Base-by-base conservation (phyloP, 2,797 vertebrate species). In the Pyrocephalus nanus region DNA sequence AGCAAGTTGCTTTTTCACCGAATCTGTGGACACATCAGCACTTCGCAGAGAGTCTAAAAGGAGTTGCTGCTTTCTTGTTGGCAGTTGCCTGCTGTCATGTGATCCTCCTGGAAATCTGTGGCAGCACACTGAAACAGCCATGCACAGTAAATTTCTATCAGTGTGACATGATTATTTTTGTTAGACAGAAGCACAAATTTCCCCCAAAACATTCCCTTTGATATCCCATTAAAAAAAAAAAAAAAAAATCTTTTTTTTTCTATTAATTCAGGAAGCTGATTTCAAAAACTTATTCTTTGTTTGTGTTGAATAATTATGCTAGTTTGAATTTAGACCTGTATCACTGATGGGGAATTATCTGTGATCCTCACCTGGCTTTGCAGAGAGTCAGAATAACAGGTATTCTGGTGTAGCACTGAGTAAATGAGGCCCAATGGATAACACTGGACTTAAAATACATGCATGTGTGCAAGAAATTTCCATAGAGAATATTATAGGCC, bases 11-110 rank as follows among this genome's bases (percentile, higher is more conserved):
- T 97, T 97, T 91, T 97, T 97, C 87, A 2, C 86, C 25, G 57
- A 96, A 89, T 92, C 96, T 69, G n/a, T 96, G 96, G 97, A 96
- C 93, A 97, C 93, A 92, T 96, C 96, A 98, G 97, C 95, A 92
- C 95, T 97, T 97, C 96, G 87, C 90, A 88, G 84, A 93, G 82
- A 83, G 85, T 94, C 93, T 96, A 67, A 94, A 94, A 96, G 78
- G 86, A 96, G 79, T 43, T 95, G 85, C 51, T 87, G 77, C 80
- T 95, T 96, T 93, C 91, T 74, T 94, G 81, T 72, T 32, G 92
- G 88, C 79, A 93, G 34, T 66, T 69, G 42, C 55, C 26, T 74
- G 70, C 48, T 80, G 62, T 81, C 23, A 30, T 48, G 15, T 14
- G 9, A 91, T 71, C 58, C 36, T 93, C 92, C 74, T 64, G 74